Evolutionary conservation across 1,140 invertebrate species (phyloP).

Genomic region (Diuraphis noxia): DNA sequence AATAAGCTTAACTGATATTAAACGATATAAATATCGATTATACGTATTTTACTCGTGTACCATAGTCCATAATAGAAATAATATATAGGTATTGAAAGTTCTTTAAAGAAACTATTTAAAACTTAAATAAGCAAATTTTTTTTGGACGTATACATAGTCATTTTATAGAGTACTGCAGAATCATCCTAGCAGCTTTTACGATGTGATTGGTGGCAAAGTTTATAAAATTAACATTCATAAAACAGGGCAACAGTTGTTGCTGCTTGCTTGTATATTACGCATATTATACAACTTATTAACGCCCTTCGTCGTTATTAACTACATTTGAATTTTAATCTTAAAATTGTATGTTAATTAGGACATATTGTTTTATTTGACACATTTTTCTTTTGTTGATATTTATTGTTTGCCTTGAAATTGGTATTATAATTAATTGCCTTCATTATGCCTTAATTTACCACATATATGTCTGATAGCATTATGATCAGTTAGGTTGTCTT

Average conservation of each 20-base stretch:
- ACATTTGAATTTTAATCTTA: not conserved
- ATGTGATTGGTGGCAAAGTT: rapidly evolving
- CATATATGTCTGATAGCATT: not conserved
- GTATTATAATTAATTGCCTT: not conserved
- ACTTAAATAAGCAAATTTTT: not conserved
- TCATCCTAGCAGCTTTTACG: not conserved
- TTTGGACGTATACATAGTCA: not conserved
- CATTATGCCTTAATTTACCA: not conserved
- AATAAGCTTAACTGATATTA: not conserved
- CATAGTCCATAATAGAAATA: not conserved
- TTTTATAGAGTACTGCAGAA: not conserved
- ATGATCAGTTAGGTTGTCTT: not conserved
- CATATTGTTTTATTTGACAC: not conserved
- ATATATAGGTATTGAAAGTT: not conserved
- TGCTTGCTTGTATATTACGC: not conserved
- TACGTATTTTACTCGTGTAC: no score
- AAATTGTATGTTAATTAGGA: not conserved
- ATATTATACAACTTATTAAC: no score
- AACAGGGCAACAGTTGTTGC: not conserved
- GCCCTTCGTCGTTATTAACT: not conserved
- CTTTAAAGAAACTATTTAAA: not conserved
- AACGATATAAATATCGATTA: not conserved
- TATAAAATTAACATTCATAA: not conserved
- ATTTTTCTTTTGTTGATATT: not conserved
- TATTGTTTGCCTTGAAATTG: not conserved